These are phyloP conservation scores for Sorex araneus DNA, from an alignment of 2,113 vertebrate species.

Conservation along the genomic window DNA sequence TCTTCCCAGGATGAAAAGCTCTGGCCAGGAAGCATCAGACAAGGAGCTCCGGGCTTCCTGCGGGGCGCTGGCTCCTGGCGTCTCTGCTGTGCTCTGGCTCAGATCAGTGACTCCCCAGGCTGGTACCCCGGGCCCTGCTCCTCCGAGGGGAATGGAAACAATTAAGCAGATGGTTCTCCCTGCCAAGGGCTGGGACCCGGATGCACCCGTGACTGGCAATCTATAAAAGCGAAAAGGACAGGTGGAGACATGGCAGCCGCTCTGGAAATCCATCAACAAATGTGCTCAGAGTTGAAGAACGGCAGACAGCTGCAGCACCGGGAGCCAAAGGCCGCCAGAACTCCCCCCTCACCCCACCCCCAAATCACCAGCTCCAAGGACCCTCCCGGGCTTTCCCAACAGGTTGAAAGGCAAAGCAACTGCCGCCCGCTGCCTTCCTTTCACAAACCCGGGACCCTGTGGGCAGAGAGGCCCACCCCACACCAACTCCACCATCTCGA, in stretches of 20 bases:
- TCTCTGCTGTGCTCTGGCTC: neutral
- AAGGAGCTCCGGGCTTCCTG: neutral
- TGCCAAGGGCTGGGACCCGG: neutral
- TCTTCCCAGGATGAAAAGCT: conserved; percentile 37
- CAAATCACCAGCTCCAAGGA: neutral
- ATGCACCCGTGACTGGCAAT: conserved; percentile 51
- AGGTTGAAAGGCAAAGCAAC: conserved; percentile 40
- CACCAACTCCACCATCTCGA: neutral
- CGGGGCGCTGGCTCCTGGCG: neutral
- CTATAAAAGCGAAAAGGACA: conserved; percentile 73
- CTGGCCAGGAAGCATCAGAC: neutral
- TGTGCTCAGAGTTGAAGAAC: conserved; percentile 58
- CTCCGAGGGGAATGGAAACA: conserved; percentile 12
- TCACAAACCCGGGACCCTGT: neutral
- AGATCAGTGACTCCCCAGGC: neutral
- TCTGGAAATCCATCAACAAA: conserved; percentile 71
- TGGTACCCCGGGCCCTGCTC: neutral
- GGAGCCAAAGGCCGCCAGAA: conserved; percentile 31
- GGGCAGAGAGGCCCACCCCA: neutral
- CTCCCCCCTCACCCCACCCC: neutral
- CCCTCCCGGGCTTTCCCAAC: conserved; percentile 16
- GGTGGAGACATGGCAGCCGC: conserved; percentile 59
- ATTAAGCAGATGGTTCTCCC: conserved; percentile 53
- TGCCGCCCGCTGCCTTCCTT: neutral
- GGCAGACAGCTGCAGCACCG: conserved; percentile 71